Evolutionary conservation across 2,888 invertebrate species (phyloP).

Genomic region (Acronicta leporina): DNA sequence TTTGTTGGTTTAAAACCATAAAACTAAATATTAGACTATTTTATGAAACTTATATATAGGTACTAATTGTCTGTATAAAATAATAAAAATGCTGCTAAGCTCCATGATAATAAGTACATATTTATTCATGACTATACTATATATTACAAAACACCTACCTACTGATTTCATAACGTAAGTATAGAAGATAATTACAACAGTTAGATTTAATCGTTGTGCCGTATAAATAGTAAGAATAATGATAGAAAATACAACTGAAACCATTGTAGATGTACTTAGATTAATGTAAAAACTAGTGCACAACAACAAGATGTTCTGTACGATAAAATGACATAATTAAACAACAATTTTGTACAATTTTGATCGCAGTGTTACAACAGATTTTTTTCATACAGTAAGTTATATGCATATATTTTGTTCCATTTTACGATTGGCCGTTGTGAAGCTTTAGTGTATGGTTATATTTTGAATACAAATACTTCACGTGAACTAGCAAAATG

Average conservation of each 20-base stretch:
- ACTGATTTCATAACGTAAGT: conserved; percentile 9
- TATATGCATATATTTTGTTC: not conserved
- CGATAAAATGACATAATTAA: not conserved
- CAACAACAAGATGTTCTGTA: not conserved
- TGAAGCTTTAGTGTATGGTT: not conserved
- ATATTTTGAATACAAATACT: not conserved
- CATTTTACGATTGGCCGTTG: not conserved
- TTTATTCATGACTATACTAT: conserved; percentile 29
- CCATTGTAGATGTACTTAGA: too few species aligned
- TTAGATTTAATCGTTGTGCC: too few species aligned
- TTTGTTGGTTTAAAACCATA: conserved; percentile 25
- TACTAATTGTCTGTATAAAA: conserved; percentile 13
- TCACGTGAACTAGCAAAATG: not conserved
- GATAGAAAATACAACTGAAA: too few species aligned
- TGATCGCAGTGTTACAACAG: not conserved
- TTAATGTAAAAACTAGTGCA: too few species aligned
- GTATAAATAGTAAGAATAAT: too few species aligned
- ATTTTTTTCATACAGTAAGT: not conserved
- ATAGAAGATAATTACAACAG: conserved; percentile 6
- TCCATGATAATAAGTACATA: conserved; percentile 22
- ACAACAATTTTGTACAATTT: not conserved
- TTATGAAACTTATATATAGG: conserved; percentile 3
- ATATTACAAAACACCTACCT: not conserved
- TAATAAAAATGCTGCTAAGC: conserved; percentile 17
- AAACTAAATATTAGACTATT: conserved; percentile 5